Conservation (phyloP, 2,888 invertebrate genomes). For the Cremastinae sp. region DNA sequence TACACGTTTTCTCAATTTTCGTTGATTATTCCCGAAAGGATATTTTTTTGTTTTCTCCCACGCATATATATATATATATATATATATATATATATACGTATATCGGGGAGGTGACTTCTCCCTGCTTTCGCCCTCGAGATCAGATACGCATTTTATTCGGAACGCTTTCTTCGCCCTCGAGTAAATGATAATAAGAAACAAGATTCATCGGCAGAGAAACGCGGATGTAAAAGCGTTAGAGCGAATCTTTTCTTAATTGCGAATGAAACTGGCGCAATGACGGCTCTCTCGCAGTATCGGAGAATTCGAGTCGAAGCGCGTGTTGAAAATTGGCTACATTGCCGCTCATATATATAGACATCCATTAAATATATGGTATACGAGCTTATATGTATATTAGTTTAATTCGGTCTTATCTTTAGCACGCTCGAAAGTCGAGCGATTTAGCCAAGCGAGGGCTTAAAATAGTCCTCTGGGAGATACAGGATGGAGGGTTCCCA, state of each 20-base stretch:
- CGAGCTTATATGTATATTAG: constrained; percentile 20
- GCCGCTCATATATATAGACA: not conserved
- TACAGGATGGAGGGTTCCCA: constrained; percentile 48
- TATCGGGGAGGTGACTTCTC: too few species aligned
- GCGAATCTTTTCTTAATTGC: too few species aligned
- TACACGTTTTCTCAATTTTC: constrained; percentile 58
- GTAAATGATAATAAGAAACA: too few species aligned
- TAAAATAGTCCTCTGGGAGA: constrained; percentile 59
- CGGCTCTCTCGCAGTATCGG: too few species aligned
- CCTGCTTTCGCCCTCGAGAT: too few species aligned
- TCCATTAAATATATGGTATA: not conserved
- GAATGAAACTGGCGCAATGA: too few species aligned
- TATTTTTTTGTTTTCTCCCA: constrained; percentile 15
- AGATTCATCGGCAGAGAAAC: too few species aligned
- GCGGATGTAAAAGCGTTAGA: too few species aligned
- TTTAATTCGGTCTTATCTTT: constrained; percentile 54
- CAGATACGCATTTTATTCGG: too few species aligned
- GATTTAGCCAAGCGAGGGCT: constrained; percentile 58
- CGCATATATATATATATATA: not conserved
- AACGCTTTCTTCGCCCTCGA: too few species aligned
- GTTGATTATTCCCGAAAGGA: constrained; percentile 40
- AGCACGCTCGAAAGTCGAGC: constrained; percentile 56
- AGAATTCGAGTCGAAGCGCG: too few species aligned
- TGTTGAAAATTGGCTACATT: too few species aligned
- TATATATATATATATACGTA: not conserved